These are phyloP conservation scores for Jordanella pulchra DNA, from an alignment of 2,797 vertebrate species.

Conservation along the genomic window DNA sequence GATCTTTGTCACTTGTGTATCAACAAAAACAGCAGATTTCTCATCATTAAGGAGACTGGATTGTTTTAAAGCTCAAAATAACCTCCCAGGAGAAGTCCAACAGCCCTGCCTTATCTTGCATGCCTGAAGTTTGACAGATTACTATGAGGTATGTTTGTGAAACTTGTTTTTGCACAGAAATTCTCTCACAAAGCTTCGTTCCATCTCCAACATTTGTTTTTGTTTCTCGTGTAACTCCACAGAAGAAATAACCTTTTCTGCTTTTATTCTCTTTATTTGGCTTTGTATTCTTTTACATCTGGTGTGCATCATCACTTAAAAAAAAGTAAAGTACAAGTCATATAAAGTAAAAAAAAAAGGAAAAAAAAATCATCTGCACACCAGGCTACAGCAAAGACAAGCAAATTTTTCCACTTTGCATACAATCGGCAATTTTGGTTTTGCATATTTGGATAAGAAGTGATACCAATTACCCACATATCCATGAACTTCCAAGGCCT, in stretches of 20 bases:
- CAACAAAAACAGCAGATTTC: slow-evolving; percentile 2
- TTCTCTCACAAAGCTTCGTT: background rate
- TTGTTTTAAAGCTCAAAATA: slow-evolving; percentile 11
- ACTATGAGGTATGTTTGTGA: background rate
- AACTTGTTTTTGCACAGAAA: background rate
- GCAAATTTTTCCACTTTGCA: slow-evolving; percentile 33
- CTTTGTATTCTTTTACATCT: background rate
- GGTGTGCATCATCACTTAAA: background rate
- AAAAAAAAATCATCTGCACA: background rate
- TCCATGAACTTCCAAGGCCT: background rate
- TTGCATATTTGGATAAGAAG: slow-evolving; percentile 2
- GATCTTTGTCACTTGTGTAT: background rate
- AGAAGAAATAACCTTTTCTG: background rate
- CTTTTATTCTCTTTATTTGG: background rate
- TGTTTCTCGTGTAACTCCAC: background rate
- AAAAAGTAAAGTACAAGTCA: background rate
- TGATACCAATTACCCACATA: background rate
- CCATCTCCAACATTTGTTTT: background rate
- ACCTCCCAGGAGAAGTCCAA: slow-evolving; percentile 11
- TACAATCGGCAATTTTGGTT: slow-evolving; percentile 38
- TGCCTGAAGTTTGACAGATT: background rate
- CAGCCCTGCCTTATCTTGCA: background rate
- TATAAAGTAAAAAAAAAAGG: too few species aligned
- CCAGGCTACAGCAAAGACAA: slow-evolving; percentile 21
- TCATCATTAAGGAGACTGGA: slow-evolving; percentile 1